A percentile compares a stretch with the other conserved stretches of the same genome.
These are phyloP conservation scores for Thaumatotibia leucotreta DNA, from an alignment of 1,140 invertebrate species.

Conservation along the genomic window DNA sequence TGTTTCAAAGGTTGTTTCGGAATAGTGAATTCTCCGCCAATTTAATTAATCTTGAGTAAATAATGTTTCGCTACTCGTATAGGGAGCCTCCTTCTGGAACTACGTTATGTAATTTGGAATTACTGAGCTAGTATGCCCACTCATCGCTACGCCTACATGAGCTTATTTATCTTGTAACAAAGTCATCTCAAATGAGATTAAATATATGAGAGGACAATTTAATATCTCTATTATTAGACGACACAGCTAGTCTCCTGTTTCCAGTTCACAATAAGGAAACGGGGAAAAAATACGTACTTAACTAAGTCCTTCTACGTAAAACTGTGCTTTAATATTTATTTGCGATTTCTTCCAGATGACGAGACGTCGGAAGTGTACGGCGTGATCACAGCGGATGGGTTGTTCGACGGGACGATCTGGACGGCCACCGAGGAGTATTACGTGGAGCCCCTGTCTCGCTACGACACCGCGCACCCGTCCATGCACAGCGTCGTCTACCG, in stretches of 20 bases:
- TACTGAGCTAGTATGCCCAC: neutral
- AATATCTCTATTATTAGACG: neutral
- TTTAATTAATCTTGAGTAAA: constrained; percentile 12
- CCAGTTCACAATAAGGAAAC: too few species aligned
- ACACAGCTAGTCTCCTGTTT: neutral
- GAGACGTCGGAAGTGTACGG: constrained; percentile 90
- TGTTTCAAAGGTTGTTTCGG: constrained; percentile 44
- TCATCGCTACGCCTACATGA: neutral
- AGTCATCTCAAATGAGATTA: neutral
- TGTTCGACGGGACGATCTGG: constrained; percentile 92
- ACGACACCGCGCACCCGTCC: constrained; percentile 77
- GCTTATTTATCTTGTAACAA: neutral
- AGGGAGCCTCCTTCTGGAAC: neutral
- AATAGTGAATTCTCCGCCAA: constrained; percentile 28
- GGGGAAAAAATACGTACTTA: too few species aligned
- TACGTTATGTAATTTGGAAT: neutral
- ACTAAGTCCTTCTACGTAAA: too few species aligned
- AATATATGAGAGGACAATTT: neutral
- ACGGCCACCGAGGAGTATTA: constrained; percentile 88
- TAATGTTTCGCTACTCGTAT: neutral
- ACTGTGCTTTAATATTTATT: neutral
- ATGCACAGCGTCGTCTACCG: constrained; percentile 91
- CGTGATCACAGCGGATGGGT: constrained; percentile 88
- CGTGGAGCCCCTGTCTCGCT: constrained; percentile 89
- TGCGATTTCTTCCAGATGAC: constrained; percentile 83